A percentile compares a stretch with the other conserved stretches of the same genome.
phyloP scores from a whole-genome alignment of 2,113 vertebrate genomes.

The Apteryx owenii region DNA sequence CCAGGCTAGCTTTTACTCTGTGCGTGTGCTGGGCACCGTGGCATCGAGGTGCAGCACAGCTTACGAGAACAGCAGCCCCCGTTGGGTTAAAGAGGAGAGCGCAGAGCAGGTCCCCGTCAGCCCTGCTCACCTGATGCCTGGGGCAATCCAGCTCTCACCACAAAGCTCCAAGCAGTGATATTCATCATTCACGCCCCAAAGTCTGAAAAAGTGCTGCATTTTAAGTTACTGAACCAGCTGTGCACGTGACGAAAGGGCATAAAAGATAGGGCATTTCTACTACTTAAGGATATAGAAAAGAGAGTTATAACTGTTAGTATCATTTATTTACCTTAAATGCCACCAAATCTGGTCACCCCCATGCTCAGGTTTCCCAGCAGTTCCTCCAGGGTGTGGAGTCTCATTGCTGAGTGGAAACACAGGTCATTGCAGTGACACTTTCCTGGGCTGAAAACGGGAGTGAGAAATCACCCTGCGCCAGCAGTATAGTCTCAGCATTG shows the following conservation, averaged over 20 bases:
- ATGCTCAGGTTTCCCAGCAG: neutral
- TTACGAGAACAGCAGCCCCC: neutral
- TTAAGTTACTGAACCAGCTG: neutral
- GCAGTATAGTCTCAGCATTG: no score
- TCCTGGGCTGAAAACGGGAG: no score
- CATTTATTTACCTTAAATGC: neutral
- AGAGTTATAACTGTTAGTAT: neutral
- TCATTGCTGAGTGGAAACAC: neutral
- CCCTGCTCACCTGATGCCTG: neutral
- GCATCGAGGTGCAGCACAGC: neutral
- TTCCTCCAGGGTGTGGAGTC: neutral
- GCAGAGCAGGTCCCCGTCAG: neutral
- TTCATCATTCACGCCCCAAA: neutral
- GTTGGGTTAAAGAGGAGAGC: neutral
- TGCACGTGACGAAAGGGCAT: neutral
- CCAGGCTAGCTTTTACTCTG: neutral
- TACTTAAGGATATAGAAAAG: neutral
- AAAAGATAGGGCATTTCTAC: neutral
- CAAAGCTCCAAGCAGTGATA: neutral
- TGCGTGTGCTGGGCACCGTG: accelerated
- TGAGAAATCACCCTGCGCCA: no score
- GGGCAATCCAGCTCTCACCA: neutral
- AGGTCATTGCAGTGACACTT: no score
- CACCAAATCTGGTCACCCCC: neutral
- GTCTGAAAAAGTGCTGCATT: neutral